Percentiles rank a stretch among this genome's conserved stretches.
Conservation (phyloP, 2,113 vertebrate species). For the Nicator chloris region DNA sequence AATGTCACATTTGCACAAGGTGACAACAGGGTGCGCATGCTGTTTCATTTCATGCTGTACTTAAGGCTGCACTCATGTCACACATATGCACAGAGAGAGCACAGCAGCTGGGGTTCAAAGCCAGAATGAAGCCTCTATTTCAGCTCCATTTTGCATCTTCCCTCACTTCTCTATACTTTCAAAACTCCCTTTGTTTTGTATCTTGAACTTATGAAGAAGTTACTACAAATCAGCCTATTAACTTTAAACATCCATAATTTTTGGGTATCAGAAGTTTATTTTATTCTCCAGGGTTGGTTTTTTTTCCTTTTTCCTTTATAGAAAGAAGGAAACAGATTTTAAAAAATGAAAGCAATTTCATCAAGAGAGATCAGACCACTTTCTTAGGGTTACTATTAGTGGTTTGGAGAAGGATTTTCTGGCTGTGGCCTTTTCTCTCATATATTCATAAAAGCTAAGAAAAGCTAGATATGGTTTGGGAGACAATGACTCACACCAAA, state of each 20-base stretch:
- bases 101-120: neutral
- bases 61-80: neutral
- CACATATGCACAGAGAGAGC: neutral
- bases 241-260: neutral
- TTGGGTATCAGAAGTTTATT: neutral
- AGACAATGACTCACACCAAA: neutral
- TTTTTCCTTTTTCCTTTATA: neutral
- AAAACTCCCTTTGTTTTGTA: neutral
- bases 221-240: neutral
- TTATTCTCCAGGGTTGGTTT: neutral
- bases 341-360: neutral
- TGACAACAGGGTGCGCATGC: neutral
- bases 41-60: neutral
- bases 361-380: constrained; percentile 10
- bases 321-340: neutral
- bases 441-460: constrained; percentile 44
- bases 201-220: neutral
- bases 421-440: neutral
- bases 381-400: constrained; percentile 29
- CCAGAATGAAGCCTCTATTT: neutral
- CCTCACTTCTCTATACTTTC: neutral
- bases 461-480: constrained; percentile 41
- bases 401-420: constrained; percentile 37
- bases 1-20: neutral
- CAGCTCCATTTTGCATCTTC: neutral